A percentile compares a stretch with the other conserved stretches of the same genome.
phyloP scores from a whole-genome alignment of 2,113 vertebrate species.

The Callorhinus ursinus region DNA sequence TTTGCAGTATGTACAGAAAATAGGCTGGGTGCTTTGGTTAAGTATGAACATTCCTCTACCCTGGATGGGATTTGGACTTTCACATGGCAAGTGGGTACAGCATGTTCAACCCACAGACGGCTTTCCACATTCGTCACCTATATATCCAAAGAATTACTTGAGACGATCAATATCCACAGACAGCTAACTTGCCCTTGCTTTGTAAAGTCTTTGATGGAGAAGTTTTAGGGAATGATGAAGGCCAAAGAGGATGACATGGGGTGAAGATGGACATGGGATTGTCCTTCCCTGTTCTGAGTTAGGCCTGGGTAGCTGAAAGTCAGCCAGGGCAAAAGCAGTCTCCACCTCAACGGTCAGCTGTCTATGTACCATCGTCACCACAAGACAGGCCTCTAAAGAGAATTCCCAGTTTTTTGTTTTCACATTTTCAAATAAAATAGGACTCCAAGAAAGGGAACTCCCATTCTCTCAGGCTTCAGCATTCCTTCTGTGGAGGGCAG shows the following conservation, averaged over 20 bases:
- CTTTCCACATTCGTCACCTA: constrained; percentile 12
- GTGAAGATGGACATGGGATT: constrained; percentile 29
- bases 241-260: background rate
- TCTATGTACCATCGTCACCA: background rate
- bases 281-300: background rate
- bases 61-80: background rate
- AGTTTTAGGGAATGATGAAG: constrained; percentile 49
- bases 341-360: background rate
- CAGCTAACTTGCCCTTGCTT: constrained; percentile 3
- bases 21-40: background rate
- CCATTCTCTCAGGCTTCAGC: background rate
- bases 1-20: background rate
- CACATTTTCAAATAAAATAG: background rate
- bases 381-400: background rate
- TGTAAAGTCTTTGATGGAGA: constrained; percentile 65
- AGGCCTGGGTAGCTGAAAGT: background rate
- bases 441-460: background rate
- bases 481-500: background rate
- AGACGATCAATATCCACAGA: constrained; percentile 37
- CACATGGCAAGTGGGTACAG: background rate
- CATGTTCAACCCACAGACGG: background rate
- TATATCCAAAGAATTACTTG: background rate
- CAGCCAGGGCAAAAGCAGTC: background rate
- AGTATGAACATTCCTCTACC: background rate
- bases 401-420: background rate